Evolutionary conservation across 1,140 invertebrate genomes (phyloP), one percentile per base, ranked within the genome.

Genomic region (Oryctes rhinoceros): DNA sequence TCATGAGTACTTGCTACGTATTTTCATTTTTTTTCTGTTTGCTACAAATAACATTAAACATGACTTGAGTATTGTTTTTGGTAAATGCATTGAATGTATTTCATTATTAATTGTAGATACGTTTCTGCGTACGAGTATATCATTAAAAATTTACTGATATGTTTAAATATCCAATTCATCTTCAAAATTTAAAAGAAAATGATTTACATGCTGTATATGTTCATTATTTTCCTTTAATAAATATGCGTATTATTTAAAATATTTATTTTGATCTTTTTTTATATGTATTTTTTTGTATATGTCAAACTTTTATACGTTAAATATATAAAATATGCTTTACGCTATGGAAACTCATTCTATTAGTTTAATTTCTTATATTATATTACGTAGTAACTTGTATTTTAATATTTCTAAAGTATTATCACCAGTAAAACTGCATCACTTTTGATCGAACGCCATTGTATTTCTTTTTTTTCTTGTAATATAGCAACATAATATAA

Each of bases 191-290:
- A 15, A 30, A 24, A 71, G 65, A 71, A 35, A 71, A 37, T 15
- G 35, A 71, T 62, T 62, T n/a, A 62, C 13, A 18, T 18, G 13
- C 13, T n/a, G 13, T 37, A 30, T 37, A 35, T 18, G 18, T 59
- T 59, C 18, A 18, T 18, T 59, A 18, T 59, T 59, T 71, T 71
- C 65, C 6, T 15, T 71, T 71, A 10, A 71, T 15, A 10, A 35
- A 71, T 13, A 35, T 20, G 65, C 11, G 65, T 71, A 71, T 71
- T 71, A 71, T 71, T 71, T 71, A 71, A 71, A 30, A 71, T 71
- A 71, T 71, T 71, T 71, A 71, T 71, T 59, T 71, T 71, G 20
- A 71, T 71, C 35, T 71, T 71, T 71, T 67, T 67, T 24, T 71
- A 37, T 71, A 18, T n/a, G 18, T 59, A 6, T 71, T 37, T 67